Evolutionary conservation across 1,140 invertebrate species (phyloP), one percentile per base, ranked within the genome.

Genomic region (Drosophila pruinosa): DNA sequence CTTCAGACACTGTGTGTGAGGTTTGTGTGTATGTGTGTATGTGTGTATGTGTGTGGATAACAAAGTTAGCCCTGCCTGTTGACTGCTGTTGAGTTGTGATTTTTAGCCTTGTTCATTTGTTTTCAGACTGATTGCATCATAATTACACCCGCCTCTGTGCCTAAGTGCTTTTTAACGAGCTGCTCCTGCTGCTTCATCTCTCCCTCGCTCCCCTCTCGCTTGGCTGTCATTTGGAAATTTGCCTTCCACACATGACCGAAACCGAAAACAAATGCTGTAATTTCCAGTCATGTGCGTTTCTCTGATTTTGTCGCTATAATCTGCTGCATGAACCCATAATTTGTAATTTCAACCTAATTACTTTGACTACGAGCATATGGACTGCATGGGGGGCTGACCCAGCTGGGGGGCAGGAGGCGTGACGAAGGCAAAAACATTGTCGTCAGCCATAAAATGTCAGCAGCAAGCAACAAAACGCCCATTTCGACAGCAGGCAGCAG

Each of bases 271-370:
- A 68, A 70, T 70, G 71, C 67, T 54, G 56, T 75, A 56, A 71
- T 76, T 70, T 70, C 59, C 58, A 59, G 53, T 21, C 69, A 68
- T 72, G 62, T 75, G 64, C 67, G 58, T 74, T 80, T 53, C 67
- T 75, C 68, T 67, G 70, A 80, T 74, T 80, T 78, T 86, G 80
- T 85, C 64, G 73, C 85, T 74, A 86, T 85, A 85, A 86, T 85
- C 80, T 85, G 69, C 52, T 77, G 77, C 81, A 85, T 85, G 77
- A 79, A 85, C 77, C 80, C 73, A 86, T 86, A 85, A 85, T 85
- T 85, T 85, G 80, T 85, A 85, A 85, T 85, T 85, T 85, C 80
- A 85, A 86, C 80, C 81, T 85, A 85, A 85, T 85, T 85, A 85
- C 79, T 83, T 83, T 61, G 63, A 45, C 31, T 39, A 28, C 64